Evolutionary conservation across 2,888 invertebrate species (phyloP).

Genomic region (Agriopis aurantiaria): DNA sequence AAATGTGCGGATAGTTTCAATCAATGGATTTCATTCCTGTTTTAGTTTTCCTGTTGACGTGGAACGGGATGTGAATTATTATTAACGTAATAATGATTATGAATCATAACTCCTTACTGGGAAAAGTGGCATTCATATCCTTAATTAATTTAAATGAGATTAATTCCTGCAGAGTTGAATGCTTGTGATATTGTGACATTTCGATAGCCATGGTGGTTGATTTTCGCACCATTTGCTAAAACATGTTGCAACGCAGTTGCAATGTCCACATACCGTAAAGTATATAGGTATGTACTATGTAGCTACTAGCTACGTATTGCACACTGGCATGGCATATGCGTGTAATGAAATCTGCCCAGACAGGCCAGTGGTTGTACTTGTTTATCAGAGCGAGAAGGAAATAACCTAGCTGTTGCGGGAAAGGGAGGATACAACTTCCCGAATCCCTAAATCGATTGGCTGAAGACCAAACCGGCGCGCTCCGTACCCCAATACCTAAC

Average conservation of each 20-base stretch:
- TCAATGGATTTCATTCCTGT: constrained; percentile 27
- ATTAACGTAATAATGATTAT: not conserved
- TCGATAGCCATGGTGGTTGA: not conserved
- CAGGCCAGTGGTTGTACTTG: constrained; percentile 57
- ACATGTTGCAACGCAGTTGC: constrained; percentile 21
- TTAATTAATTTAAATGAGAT: constrained; percentile 35
- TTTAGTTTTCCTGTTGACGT: constrained; percentile 53
- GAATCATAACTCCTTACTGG: constrained; percentile 7
- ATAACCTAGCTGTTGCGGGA: constrained; percentile 54
- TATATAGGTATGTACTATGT: not conserved
- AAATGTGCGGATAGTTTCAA: constrained; percentile 1
- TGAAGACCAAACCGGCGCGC: constrained; percentile 59
- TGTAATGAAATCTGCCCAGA: constrained; percentile 71
- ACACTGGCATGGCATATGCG: constrained; percentile 34
- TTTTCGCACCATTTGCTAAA: constrained; percentile 19
- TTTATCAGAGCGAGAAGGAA: constrained; percentile 59
- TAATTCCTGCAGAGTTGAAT: constrained; percentile 6
- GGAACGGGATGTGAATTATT: constrained; percentile 13
- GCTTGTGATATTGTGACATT: not conserved
- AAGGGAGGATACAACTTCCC: constrained; percentile 67
- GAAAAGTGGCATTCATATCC: constrained; percentile 27
- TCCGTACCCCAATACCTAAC: constrained; percentile 71
- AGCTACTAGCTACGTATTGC: not conserved
- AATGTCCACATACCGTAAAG: constrained; percentile 21
- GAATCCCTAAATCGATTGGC: constrained; percentile 80